Evolutionary conservation across 1,140 invertebrate genomes (phyloP).

Genomic region (Phymastichus coffea): DNA sequence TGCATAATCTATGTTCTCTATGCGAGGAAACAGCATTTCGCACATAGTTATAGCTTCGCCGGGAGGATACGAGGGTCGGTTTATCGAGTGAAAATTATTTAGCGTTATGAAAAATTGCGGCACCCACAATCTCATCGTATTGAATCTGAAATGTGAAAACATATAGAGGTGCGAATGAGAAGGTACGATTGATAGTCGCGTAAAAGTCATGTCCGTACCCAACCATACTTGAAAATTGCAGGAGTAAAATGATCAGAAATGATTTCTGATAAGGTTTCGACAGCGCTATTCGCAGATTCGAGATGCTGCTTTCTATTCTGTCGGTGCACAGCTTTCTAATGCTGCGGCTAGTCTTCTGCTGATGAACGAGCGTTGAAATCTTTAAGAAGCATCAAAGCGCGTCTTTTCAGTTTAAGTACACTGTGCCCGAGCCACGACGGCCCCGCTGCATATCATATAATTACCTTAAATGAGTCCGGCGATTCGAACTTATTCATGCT

Average conservation of each 20-base stretch:
- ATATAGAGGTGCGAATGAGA: background rate
- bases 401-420: background rate
- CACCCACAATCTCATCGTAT: conserved; percentile 53
- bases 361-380: background rate
- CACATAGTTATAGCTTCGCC: conserved; percentile 43
- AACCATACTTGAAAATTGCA: conserved; percentile 4
- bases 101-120: conserved; percentile 52
- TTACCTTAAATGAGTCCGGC: background rate
- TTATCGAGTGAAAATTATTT: conserved; percentile 45
- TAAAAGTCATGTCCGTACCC: background rate
- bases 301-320: background rate
- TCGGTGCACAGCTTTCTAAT: background rate
- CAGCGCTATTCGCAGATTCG: background rate
- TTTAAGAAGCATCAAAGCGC: background rate
- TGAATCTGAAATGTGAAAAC: conserved; percentile 40
- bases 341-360: background rate
- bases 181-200: background rate
- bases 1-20: conserved; percentile 12
- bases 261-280: background rate
- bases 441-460: background rate
- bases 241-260: background rate
- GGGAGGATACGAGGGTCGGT: conserved; percentile 30
- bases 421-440: background rate
- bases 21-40: conserved; percentile 43
- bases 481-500: conserved; percentile 47